Evolutionary conservation across 2,888 invertebrate species (phyloP).

Genomic region (Luperina testacea): DNA sequence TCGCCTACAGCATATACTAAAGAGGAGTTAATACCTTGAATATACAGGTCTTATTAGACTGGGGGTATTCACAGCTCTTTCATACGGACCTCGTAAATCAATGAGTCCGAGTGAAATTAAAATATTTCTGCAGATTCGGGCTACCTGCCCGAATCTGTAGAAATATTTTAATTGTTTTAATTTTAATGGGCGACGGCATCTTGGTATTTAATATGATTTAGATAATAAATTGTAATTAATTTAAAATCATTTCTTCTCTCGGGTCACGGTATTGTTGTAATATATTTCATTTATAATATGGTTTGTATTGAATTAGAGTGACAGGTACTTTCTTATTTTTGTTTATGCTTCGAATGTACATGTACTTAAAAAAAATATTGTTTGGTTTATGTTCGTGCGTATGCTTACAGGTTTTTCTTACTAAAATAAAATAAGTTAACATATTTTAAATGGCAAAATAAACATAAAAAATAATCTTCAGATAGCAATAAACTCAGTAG

Average conservation of each 20-base stretch:
- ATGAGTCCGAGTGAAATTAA: slow-evolving; percentile 83
- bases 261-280: slow-evolving; percentile 71
- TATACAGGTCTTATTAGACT: slow-evolving; percentile 46
- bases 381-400: neutral
- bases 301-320: slow-evolving; percentile 46
- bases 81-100: slow-evolving; percentile 85
- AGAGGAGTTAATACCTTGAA: slow-evolving; percentile 34
- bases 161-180: slow-evolving; percentile 60
- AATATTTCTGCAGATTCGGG: slow-evolving; percentile 75
- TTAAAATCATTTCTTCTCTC: slow-evolving; percentile 71
- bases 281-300: slow-evolving; percentile 63
- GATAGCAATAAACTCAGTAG: neutral
- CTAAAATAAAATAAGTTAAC: neutral
- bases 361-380: neutral
- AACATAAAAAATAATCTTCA: neutral
- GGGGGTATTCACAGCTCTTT: slow-evolving; percentile 82
- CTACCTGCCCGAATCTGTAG: neutral
- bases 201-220: slow-evolving; percentile 72
- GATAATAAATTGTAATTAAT: slow-evolving; percentile 76
- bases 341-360: neutral
- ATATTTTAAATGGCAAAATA: neutral
- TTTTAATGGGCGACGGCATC: slow-evolving; percentile 69
- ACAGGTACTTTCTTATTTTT: neutral
- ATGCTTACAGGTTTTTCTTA: neutral
- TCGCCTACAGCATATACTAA: slow-evolving; percentile 19